These are phyloP conservation scores for Nomada flava DNA, from an alignment of 2,888 invertebrate genomes.

Conservation along the genomic window DNA sequence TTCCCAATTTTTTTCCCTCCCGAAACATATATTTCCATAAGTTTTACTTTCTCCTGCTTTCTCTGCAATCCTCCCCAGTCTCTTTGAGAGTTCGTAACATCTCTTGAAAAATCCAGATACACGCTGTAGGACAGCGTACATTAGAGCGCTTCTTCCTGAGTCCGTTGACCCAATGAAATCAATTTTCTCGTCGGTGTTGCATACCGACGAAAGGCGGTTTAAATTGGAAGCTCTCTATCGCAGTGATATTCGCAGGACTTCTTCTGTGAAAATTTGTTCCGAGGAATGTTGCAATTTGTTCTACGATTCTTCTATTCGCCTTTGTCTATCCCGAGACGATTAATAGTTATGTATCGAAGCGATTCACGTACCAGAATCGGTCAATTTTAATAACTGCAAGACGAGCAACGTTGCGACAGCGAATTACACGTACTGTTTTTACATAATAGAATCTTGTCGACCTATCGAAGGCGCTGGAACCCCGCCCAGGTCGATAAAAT, in stretches of 20 bases:
- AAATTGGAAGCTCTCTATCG: background rate
- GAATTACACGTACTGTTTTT: slow-evolving; percentile 40
- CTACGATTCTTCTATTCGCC: too few species aligned
- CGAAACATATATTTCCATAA: background rate
- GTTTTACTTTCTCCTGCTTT: too few species aligned
- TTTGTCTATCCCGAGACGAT: background rate
- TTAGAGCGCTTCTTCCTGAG: background rate
- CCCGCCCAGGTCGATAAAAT: slow-evolving; percentile 34
- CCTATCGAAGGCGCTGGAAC: slow-evolving; percentile 35
- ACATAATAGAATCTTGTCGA: slow-evolving; percentile 52
- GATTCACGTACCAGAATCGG: slow-evolving; percentile 13
- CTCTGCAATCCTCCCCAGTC: too few species aligned
- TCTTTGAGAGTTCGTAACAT: too few species aligned
- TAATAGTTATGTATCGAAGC: background rate
- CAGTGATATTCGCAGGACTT: background rate
- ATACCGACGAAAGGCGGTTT: background rate
- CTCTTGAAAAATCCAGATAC: background rate
- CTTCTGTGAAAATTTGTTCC: background rate
- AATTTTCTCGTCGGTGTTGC: background rate
- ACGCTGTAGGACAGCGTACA: background rate
- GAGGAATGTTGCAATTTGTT: too few species aligned
- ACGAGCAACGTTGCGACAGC: slow-evolving; percentile 12
- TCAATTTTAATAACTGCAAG: slow-evolving; percentile 12
- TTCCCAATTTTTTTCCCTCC: background rate
- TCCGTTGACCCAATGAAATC: slow-evolving; percentile 17